Percentiles rank a stretch among this genome's conserved stretches.
Conservation (phyloP, 2,888 invertebrate genomes). For the Dolomedes plantarius region DNA sequence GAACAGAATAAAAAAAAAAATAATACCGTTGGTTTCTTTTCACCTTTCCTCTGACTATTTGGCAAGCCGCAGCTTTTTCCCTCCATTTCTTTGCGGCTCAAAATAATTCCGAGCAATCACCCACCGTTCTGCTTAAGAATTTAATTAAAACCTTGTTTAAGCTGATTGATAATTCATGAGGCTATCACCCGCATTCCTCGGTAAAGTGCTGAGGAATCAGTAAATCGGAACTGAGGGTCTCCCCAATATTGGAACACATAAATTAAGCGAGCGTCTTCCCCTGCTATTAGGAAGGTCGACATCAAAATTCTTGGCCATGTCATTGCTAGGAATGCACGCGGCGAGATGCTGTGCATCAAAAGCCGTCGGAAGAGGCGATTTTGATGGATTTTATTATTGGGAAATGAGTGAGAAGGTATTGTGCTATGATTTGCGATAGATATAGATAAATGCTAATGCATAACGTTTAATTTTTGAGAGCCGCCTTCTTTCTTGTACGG, state of each 20-base stretch:
- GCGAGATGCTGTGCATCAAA: not conserved
- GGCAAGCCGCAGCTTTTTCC: too few species aligned
- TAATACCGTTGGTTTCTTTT: too few species aligned
- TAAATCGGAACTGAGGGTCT: slow-evolving; percentile 3
- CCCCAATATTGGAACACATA: slow-evolving; percentile 5
- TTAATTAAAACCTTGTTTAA: slow-evolving; percentile 16
- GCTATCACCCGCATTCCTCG: not conserved
- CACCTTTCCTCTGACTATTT: too few species aligned
- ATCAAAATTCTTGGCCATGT: slow-evolving; percentile 18
- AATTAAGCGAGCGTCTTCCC: slow-evolving; percentile 1
- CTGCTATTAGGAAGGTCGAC: not conserved
- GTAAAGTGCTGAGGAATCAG: not conserved
- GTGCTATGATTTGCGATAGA: not conserved
- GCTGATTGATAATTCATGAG: slow-evolving; percentile 18
- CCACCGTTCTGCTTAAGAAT: not conserved
- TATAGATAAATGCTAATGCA: too few species aligned
- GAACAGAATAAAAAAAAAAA: too few species aligned
- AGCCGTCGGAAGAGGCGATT: not conserved
- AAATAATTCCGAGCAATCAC: not conserved
- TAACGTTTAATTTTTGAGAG: too few species aligned
- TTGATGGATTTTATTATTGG: not conserved
- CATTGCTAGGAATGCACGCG: not conserved
- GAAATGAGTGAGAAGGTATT: not conserved
- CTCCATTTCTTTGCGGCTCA: not conserved
- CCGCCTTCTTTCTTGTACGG: too few species aligned